phyloP scores from a whole-genome alignment of 2,797 vertebrate species.

The Pelodytes ibericus region DNA sequence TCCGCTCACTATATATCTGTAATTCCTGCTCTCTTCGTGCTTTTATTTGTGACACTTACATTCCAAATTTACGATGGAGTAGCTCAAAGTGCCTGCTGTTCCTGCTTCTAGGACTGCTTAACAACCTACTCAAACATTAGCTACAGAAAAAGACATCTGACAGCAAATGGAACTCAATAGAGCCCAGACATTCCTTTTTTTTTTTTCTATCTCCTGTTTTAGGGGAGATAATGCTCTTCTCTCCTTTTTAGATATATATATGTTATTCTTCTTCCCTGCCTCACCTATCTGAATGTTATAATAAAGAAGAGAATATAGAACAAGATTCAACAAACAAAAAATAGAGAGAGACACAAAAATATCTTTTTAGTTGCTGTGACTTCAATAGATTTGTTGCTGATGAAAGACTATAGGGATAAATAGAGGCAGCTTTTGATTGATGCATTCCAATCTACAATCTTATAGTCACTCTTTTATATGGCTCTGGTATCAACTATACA shows the following conservation, averaged over 20 bases:
- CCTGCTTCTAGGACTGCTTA: slow-evolving; percentile 47
- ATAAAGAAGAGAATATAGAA: not conserved
- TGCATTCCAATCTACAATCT: too few species aligned
- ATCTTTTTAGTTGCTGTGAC: too few species aligned
- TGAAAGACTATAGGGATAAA: too few species aligned
- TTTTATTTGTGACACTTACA: slow-evolving; percentile 56
- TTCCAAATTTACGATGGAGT: slow-evolving; percentile 54
- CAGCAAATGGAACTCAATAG: slow-evolving; percentile 57
- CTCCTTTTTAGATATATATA: slow-evolving; percentile 12
- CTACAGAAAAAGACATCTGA: slow-evolving; percentile 49
- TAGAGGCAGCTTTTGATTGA: too few species aligned
- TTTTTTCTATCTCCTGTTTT: slow-evolving; percentile 29
- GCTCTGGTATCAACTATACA: too few species aligned
- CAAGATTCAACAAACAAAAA: too few species aligned
- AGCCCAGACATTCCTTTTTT: slow-evolving; percentile 55
- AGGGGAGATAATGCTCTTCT: slow-evolving; percentile 22
- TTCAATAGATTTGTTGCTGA: too few species aligned
- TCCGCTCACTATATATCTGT: slow-evolving; percentile 50
- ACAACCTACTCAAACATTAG: slow-evolving; percentile 52
- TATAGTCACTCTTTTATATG: too few species aligned
- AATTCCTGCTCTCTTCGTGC: slow-evolving; percentile 48
- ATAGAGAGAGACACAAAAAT: too few species aligned
- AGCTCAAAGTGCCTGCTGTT: slow-evolving; percentile 51
- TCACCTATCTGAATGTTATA: not conserved
- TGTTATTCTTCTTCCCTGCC: not conserved